These are phyloP conservation scores for Poecile atricapillus DNA, from an alignment of 2,113 vertebrate genomes.

Conservation along the genomic window DNA sequence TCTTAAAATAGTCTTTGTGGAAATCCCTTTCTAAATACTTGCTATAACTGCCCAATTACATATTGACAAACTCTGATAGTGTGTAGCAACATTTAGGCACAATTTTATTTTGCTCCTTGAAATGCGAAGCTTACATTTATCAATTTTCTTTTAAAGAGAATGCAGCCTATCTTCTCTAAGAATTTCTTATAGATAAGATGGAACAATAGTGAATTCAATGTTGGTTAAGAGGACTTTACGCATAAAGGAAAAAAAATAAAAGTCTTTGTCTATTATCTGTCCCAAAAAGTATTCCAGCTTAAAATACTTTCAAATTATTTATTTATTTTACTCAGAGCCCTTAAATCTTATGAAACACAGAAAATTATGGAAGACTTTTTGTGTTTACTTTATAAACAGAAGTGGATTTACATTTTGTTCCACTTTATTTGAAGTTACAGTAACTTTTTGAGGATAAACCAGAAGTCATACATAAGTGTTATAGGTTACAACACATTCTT, in stretches of 20 bases:
- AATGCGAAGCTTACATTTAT: not conserved
- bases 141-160: not conserved
- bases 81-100: not conserved
- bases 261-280: not conserved
- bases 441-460: not conserved
- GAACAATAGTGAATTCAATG: not conserved
- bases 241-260: not conserved
- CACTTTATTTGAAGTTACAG: not conserved
- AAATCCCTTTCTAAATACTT: not conserved
- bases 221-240: not conserved
- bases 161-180: not conserved
- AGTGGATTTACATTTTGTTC: not conserved
- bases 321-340: not conserved
- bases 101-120: not conserved
- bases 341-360: not conserved
- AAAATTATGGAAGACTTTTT: not conserved
- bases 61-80: not conserved
- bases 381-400: not conserved
- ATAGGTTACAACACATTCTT: not conserved
- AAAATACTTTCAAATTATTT: not conserved
- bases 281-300: not conserved
- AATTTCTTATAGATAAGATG: not conserved
- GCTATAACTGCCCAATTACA: not conserved
- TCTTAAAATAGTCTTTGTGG: not conserved
- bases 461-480: not conserved